Base-by-base conservation (phyloP, 2,113 vertebrate genomes). In the Hippocampus guttulatus region DNA sequence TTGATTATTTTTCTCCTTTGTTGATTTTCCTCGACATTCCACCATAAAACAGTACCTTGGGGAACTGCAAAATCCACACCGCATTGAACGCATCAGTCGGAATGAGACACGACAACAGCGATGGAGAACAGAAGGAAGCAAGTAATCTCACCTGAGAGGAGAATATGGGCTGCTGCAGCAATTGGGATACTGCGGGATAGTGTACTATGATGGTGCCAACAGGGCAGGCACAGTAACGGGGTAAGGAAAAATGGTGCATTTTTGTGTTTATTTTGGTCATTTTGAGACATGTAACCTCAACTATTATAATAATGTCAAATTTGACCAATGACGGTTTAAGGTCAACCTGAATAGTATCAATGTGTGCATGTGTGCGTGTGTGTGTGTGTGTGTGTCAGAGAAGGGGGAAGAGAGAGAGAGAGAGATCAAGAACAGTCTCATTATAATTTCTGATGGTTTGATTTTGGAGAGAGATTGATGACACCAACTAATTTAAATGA, bases 401-500 rank as follows among this genome's bases (percentile, higher is more conserved):
- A 30, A 38, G 5, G 14, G 14, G 3, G 25, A 27, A 49, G 16
- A 49, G 18, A 1, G 30, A 6, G 33, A 6, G 5, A 33, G 33
- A 33, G 33, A 38, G 33, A 38, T 62, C 7, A 62, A 20, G 7
- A 40, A 38, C 33, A 21, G 20, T 1, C 16, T 9, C 8, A 41
- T 63, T n/a, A 43, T 41, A 47, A 25, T 47, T 47, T 16, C 38
- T 43, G 38, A 60, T 15, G 30, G 57, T 60, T 60, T 30, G 27
- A 41, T 45, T 45, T 43, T 6, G n/a, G 63, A 16, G 27, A 61
- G 27, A 33, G 40, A 64, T n/a, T 65, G 23, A 49, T 49, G 64
- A 47, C 15, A 10, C 9, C 23, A 45, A 49, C 38, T 70, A 73
- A 75, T 69, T 25, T 58, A 64, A 78, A 49, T 63, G 70, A 62